A percentile compares a stretch with the other conserved stretches of the same genome.
Conservation (phyloP, 92 coral and sea anemone genomes). For the Meandrina meandrites region DNA sequence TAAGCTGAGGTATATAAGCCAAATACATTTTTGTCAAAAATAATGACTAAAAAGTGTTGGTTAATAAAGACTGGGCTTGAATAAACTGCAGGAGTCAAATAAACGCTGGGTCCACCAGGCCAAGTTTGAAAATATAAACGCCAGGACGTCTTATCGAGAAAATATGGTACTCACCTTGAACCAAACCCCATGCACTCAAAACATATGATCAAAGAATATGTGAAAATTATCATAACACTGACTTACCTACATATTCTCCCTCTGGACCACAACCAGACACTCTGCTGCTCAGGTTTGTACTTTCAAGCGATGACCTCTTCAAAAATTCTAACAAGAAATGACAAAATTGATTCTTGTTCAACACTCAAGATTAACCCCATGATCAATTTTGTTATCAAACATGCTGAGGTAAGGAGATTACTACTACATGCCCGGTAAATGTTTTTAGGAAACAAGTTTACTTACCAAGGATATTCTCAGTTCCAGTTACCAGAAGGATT, state of each 20-base stretch:
- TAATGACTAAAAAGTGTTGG: too few species aligned
- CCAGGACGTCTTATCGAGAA: too few species aligned
- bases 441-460: not conserved
- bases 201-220: not conserved
- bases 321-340: slow-evolving; percentile 40
- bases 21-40: too few species aligned
- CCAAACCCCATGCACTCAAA: not conserved
- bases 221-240: not conserved
- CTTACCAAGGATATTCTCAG: slow-evolving; percentile 78
- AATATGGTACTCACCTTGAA: not conserved
- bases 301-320: slow-evolving; percentile 7
- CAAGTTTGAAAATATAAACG: too few species aligned
- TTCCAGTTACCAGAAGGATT: slow-evolving; percentile 82
- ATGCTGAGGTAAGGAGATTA: not conserved
- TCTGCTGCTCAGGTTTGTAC: slow-evolving; percentile 6
- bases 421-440: not conserved
- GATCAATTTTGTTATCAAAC: not conserved
- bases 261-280: slow-evolving; percentile 38
- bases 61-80: too few species aligned
- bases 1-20: too few species aligned
- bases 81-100: too few species aligned
- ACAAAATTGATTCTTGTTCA: not conserved
- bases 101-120: too few species aligned
- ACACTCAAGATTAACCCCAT: not conserved
- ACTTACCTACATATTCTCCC: slow-evolving; percentile 41